phyloP scores from a whole-genome alignment of 92 coral and sea anemone genomes.

The Muricea muricata region DNA sequence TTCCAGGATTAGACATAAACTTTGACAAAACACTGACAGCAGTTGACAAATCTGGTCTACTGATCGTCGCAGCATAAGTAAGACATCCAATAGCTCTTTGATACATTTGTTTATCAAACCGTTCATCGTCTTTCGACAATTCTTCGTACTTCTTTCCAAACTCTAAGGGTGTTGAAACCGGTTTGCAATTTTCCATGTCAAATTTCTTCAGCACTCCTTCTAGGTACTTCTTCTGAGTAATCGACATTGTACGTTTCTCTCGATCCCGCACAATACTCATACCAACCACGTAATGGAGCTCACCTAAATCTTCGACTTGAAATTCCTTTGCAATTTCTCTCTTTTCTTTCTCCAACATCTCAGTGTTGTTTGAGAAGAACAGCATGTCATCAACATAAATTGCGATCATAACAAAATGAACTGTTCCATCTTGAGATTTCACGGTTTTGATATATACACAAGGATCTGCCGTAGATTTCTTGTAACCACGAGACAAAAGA shows the following conservation, averaged over 20 bases:
- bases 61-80: background rate
- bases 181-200: conserved; percentile 39
- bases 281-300: conserved; percentile 15
- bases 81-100: conserved; percentile 32
- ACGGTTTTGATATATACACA: no score
- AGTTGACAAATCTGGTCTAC: conserved; percentile 39
- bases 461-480: no score
- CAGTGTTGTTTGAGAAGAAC: no score
- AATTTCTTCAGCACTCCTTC: conserved; percentile 30
- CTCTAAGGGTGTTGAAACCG: conserved; percentile 35
- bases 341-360: conserved; percentile 26
- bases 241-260: conserved; percentile 14
- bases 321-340: background rate
- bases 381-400: no score
- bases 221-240: conserved; percentile 5
- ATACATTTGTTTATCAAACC: conserved; percentile 17
- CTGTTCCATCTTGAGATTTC: no score
- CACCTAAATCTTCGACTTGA: background rate
- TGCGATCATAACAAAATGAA: no score
- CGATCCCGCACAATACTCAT: conserved; percentile 9
- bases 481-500: no score
- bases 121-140: conserved; percentile 3
- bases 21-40: conserved; percentile 35
- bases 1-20: conserved; percentile 12
- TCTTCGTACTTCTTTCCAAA: conserved; percentile 2